Conservation (phyloP, 1,140 invertebrate genomes). For the Bombus terrestris region DNA sequence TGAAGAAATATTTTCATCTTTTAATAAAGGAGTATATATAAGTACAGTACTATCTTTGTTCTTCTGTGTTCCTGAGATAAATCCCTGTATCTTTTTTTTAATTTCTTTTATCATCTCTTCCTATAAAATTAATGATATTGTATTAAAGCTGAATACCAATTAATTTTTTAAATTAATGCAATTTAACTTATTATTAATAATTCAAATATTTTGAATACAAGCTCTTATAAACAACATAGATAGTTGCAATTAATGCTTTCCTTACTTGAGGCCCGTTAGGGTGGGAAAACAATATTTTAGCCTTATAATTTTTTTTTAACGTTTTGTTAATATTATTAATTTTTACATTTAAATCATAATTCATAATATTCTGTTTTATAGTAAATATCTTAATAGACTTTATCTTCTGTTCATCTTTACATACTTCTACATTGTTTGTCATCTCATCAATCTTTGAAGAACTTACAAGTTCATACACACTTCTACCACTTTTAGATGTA, state of each 20-base stretch:
- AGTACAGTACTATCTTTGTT: neutral
- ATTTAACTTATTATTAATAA: slow-evolving; percentile 3
- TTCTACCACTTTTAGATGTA: neutral
- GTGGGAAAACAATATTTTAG: slow-evolving; percentile 84
- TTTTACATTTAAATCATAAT: slow-evolving; percentile 74
- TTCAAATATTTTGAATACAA: slow-evolving; percentile 7
- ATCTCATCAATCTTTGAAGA: accelerated
- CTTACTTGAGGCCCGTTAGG: slow-evolving; percentile 76
- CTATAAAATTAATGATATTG: slow-evolving; percentile 77
- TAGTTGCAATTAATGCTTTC: slow-evolving; percentile 50
- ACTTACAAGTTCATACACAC: slow-evolving; percentile 5
- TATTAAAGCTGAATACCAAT: neutral
- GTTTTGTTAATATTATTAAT: slow-evolving; percentile 86
- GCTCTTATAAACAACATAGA: neutral
- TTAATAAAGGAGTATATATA: neutral
- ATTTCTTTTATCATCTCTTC: slow-evolving; percentile 83
- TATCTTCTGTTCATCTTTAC: neutral
- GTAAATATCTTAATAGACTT: neutral
- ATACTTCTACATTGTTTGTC: neutral
- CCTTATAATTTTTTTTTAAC: slow-evolving; percentile 85
- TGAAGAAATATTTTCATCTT: neutral
- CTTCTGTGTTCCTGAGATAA: slow-evolving; percentile 61
- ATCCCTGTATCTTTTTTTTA: slow-evolving; percentile 80
- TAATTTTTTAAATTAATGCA: neutral
- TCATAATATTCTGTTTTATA: slow-evolving; percentile 18